These are phyloP conservation scores for Cephus sareptanus DNA, from an alignment of 2,888 invertebrate species.

Conservation along the genomic window DNA sequence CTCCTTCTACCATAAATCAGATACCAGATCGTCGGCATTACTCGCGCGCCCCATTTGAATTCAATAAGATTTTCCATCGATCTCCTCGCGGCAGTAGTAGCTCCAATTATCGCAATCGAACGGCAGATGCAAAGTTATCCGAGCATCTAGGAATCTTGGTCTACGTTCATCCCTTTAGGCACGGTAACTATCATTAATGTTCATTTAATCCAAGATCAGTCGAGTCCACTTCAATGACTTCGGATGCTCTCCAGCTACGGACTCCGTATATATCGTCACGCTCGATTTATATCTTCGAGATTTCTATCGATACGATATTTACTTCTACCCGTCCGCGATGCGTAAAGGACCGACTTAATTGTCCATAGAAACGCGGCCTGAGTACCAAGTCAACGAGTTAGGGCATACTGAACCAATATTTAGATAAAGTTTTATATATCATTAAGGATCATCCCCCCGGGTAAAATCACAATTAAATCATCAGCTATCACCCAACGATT, in stretches of 20 bases:
- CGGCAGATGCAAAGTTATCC: slow-evolving; percentile 62
- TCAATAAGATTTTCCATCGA: slow-evolving; percentile 32
- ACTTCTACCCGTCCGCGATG: not conserved
- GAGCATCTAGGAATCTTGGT: slow-evolving; percentile 54
- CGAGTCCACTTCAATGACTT: slow-evolving; percentile 1
- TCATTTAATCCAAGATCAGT: slow-evolving; percentile 36
- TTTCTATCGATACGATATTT: slow-evolving; percentile 41
- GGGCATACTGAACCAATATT: not conserved
- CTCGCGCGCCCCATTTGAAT: slow-evolving; percentile 34
- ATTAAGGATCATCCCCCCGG: not conserved
- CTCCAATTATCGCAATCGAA: slow-evolving; percentile 61
- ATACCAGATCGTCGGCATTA: not conserved
- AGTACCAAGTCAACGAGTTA: not conserved
- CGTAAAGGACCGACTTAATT: not conserved
- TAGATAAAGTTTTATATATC: not conserved
- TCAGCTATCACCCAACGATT: not conserved
- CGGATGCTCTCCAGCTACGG: not conserved
- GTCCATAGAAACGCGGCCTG: not conserved
- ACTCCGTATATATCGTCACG: slow-evolving; percentile 36
- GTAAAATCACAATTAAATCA: not conserved
- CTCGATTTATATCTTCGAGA: slow-evolving; percentile 55
- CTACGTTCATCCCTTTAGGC: slow-evolving; percentile 36
- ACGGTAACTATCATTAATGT: slow-evolving; percentile 32
- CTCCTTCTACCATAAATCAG: not conserved
- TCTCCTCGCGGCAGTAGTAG: slow-evolving; percentile 26